phyloP scores from a whole-genome alignment of 2,113 vertebrate species.

The Rhinogobius similis region DNA sequence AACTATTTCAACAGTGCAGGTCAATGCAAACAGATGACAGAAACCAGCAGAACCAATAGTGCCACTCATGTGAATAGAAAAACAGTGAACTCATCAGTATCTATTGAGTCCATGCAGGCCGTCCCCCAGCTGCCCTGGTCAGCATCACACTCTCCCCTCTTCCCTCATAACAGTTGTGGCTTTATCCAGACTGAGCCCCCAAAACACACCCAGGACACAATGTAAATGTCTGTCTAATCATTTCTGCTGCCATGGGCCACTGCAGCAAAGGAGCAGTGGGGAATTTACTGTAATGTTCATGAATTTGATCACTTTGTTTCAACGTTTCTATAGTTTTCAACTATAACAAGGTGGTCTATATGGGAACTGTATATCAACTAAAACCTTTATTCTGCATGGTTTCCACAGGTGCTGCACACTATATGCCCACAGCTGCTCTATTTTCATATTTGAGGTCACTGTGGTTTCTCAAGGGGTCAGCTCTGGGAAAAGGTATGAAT shows the following conservation, averaged over 20 bases:
- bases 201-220: constrained; percentile 59
- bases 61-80: constrained; percentile 68
- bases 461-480: constrained; percentile 13
- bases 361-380: constrained; percentile 1
- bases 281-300: constrained; percentile 42
- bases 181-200: constrained; percentile 70
- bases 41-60: constrained; percentile 70
- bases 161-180: constrained; percentile 65
- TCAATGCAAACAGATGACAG: constrained; percentile 67
- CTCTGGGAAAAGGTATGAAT: constrained; percentile 12
- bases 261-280: constrained; percentile 35
- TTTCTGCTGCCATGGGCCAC: constrained; percentile 62
- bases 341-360: not conserved
- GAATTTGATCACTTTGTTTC: not conserved
- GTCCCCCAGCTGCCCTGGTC: constrained; percentile 57
- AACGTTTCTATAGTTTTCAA: constrained; percentile 8
- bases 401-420: not conserved
- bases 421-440: constrained; percentile 6
- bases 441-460: constrained; percentile 14
- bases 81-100: constrained; percentile 74
- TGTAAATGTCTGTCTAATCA: constrained; percentile 79
- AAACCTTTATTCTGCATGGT: not conserved
- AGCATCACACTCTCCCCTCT: constrained; percentile 69
- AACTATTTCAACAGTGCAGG: constrained; percentile 31
- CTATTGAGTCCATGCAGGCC: constrained; percentile 65